phyloP scores from a whole-genome alignment of 1,140 invertebrate species.

The Drosophila malerkotliana region DNA sequence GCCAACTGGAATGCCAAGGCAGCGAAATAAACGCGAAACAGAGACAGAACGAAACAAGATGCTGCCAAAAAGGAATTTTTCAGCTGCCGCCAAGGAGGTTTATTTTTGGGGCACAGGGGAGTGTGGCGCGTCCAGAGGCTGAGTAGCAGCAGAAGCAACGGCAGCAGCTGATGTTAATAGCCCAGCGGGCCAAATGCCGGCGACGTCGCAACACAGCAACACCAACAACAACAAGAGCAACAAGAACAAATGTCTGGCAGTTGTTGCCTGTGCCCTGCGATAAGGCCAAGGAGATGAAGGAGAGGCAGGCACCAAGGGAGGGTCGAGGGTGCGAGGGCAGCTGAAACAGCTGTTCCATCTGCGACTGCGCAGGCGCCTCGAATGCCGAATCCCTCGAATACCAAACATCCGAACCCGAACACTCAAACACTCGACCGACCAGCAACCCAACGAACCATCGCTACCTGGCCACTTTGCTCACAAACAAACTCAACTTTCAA shows the following conservation, averaged over 20 bases:
- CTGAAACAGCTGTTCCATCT: constrained; percentile 72
- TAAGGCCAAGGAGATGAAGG: constrained; percentile 23
- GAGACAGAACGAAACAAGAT: constrained; percentile 55
- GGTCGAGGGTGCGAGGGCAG: constrained; percentile 15
- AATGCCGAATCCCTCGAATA: constrained; percentile 35
- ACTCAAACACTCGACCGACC: constrained; percentile 11
- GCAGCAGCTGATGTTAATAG: constrained; percentile 81
- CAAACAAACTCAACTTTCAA: constrained; percentile 71
- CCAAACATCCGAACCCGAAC: background rate
- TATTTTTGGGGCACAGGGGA: constrained; percentile 1
- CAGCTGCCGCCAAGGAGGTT: constrained; percentile 58
- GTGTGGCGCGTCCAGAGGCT: background rate
- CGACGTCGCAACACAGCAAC: constrained; percentile 26
- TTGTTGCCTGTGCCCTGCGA: constrained; percentile 53
- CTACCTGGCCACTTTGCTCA: constrained; percentile 52
- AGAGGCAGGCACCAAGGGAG: background rate
- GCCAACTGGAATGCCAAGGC: constrained; percentile 77
- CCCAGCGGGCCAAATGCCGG: constrained; percentile 74
- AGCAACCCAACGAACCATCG: constrained; percentile 11
- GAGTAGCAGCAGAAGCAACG: constrained; percentile 35
- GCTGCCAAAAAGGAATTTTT: constrained; percentile 77
- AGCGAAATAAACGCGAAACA: constrained; percentile 56
- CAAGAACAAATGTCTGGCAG: constrained; percentile 61
- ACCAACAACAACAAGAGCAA: constrained; percentile 25
- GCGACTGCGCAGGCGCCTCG: constrained; percentile 66